Evolutionary conservation across 1,140 invertebrate species (phyloP), one percentile per base, ranked within the genome.

Genomic region (Geopemphigus sp.): DNA sequence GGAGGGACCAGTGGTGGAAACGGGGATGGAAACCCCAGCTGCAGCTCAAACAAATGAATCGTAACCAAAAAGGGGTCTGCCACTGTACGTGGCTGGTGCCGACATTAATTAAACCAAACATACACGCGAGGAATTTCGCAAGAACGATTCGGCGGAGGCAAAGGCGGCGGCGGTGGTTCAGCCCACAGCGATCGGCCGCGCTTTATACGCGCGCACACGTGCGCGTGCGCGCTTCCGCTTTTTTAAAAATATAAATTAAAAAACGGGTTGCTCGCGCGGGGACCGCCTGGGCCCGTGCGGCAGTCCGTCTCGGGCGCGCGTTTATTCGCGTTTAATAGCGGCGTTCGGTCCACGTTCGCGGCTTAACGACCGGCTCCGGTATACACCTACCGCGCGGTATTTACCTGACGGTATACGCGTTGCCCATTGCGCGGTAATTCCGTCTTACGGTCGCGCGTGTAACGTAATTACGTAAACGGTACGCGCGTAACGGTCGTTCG

Each of bases 21-120:
- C 39, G 45, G 22, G 53, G 22, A 19, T 8, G 47, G 68, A 54
- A 72, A 72, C 47, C 68, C 68, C 68, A 72, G 68, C 68, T 72
- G 68, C 26, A 29, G 68, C 50, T 72, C 68, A 54, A 72, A 72
- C 68, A 72, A 72, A 72, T 72, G 68, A 72, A 54, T 68, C 66
- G 66, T 68, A 68, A 72, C 68, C 68, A 24, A 72, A 70, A 70
- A 72, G 68, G 68, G 68, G 68, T 72, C 68, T 29, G 26, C 47
- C 24, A 15, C 24, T 8, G 47, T 19, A 53, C 45, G 19, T 19
- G 15, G 47, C 50, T 53, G 68, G 68, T 72, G 68, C 68, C 68
- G 68, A 54, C 68, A 72, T 72, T 72, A 72, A 72, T 72, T 72
- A 72, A 72, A 72, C 68, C 50, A 54, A 72, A 72, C 26, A 24